Evolutionary conservation across 2,113 vertebrate genomes (phyloP), one percentile per base, ranked within the genome.

Genomic region (Nycticebus coucang): DNA sequence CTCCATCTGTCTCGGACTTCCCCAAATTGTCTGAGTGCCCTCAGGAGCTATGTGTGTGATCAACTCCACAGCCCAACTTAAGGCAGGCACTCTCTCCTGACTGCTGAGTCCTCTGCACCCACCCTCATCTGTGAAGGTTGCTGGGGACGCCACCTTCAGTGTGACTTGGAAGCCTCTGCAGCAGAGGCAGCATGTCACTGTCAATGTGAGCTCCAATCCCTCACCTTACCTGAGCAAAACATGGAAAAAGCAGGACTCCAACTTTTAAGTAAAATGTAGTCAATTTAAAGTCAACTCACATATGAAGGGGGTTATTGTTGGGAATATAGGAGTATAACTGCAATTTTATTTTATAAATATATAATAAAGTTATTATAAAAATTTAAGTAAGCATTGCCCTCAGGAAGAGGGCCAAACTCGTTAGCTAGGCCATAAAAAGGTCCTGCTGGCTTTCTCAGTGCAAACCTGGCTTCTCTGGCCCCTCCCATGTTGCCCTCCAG

Each of bases 321-420:
- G 22, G 35, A 59, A 55, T 11, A 71, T 45, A 37, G 30, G 6
- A 59, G 1, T 60, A 18, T n/a, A 68, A 81, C 45, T 86, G 45
- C 41, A 41, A 53, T 88, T 91, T 93, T 35, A 81, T 59, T 93
- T 86, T 91, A 50, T 86, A 79, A 96, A 89, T 68, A 89, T 17
- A 69, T 78, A 80, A 60, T 82, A 41, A 55, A 80, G 64, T 82
- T 93, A 91, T 86, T 95, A 64, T 77, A 75, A 57, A 77, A 59
- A 60, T 87, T 88, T 75, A 92, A 83, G 59, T 35, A 87, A 87
- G 77, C 24, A 33, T 41, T 60, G 77, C 59, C 71, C 33, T 90
- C 71, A 84, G 71, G 82, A 97, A 88, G 21, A 72, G 35, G 10
- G 72, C 57, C 79, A 92, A 50, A 87, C 75, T 80, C 64, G 0